Conservation (phyloP, 2,113 vertebrate genomes). For the Pygoscelis adeliae region DNA sequence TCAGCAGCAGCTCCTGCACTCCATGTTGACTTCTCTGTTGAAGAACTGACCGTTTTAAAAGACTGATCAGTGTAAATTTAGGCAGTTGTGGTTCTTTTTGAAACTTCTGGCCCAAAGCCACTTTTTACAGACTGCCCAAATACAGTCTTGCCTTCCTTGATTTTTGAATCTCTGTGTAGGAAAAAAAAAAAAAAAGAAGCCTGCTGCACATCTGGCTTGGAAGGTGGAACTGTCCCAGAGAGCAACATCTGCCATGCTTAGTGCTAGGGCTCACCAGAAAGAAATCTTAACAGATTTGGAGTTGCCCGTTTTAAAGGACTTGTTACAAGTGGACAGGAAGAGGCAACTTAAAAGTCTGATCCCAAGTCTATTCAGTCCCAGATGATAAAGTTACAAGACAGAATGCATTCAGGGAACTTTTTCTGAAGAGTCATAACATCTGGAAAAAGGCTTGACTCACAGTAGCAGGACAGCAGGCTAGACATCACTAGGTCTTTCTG, state of each 20-base stretch:
- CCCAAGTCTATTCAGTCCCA: neutral
- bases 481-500: neutral
- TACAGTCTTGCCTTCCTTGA: neutral
- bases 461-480: neutral
- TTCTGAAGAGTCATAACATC: neutral
- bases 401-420: neutral
- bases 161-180: neutral
- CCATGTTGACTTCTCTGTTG: neutral
- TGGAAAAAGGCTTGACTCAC: neutral
- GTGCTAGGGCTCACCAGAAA: neutral
- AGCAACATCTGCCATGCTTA: neutral
- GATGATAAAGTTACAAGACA: neutral
- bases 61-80: neutral
- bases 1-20: neutral
- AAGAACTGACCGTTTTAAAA: neutral
- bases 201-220: neutral
- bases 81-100: neutral
- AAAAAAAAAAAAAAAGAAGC: neutral
- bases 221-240: neutral
- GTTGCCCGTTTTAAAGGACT: neutral
- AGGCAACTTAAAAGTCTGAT: neutral
- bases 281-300: neutral
- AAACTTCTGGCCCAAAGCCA: neutral
- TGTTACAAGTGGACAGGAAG: neutral
- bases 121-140: neutral